phyloP scores from a whole-genome alignment of 2,797 vertebrate species.

The Remorina albescens region DNA sequence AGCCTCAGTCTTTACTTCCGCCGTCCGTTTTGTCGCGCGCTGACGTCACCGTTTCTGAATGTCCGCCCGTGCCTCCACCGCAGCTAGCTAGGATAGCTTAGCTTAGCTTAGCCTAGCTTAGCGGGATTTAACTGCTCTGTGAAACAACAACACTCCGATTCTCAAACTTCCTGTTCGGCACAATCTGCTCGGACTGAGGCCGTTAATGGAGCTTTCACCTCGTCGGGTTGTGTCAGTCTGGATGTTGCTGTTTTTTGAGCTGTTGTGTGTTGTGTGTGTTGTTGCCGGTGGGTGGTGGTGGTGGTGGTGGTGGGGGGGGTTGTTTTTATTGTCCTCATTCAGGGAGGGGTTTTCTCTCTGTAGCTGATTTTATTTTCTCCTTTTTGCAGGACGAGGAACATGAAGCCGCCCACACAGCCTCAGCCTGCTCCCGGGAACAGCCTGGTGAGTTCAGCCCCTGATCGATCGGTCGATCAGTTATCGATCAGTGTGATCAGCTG shows the following conservation, averaged over 20 bases:
- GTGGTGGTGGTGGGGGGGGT: no score
- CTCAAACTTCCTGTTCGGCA: rapidly evolving
- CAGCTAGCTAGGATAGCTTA: constrained; percentile 52
- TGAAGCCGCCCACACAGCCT: constrained; percentile 83
- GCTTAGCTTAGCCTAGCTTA: no score
- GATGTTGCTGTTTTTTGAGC: no score
- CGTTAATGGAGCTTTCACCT: rapidly evolving
- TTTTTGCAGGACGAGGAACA: constrained; percentile 83
- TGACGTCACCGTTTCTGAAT: neutral
- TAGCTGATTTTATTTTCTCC: neutral
- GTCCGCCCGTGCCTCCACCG: constrained; percentile 8
- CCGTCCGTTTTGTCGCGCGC: neutral
- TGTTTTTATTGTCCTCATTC: constrained; percentile 46
- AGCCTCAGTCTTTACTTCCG: neutral
- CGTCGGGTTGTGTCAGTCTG: neutral
- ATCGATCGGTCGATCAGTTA: no score
- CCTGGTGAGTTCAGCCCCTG: constrained; percentile 6
- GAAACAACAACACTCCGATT: neutral
- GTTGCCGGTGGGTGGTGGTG: no score
- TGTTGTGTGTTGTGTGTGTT: neutral
- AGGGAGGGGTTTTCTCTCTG: neutral
- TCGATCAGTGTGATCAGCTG: neutral
- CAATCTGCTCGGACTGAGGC: rapidly evolving
- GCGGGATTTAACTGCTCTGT: neutral
- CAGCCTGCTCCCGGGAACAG: constrained; percentile 82